These are phyloP conservation scores for Polyodon spathula DNA, from an alignment of 2,113 vertebrate species.

Conservation along the genomic window DNA sequence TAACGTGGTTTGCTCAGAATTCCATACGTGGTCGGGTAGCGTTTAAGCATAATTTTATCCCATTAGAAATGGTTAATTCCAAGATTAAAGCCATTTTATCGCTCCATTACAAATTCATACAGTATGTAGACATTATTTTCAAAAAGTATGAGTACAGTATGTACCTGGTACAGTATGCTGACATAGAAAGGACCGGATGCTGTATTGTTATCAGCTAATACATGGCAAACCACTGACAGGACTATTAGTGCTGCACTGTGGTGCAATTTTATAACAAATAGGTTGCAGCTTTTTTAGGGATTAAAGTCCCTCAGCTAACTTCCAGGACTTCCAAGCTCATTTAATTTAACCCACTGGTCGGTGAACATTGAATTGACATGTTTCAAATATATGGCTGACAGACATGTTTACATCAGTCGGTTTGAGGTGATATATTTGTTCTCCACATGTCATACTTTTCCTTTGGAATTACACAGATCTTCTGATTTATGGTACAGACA, in stretches of 20 bases:
- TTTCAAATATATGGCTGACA: conserved; percentile 23
- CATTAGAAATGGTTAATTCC: no score
- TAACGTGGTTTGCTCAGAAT: no score
- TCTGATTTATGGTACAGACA: no score
- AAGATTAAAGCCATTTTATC: no score
- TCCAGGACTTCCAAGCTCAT: neutral
- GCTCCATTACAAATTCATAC: no score
- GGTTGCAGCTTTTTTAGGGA: neutral
- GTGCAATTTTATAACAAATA: neutral
- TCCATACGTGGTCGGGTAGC: no score
- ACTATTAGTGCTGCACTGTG: neutral
- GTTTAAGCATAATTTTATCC: no score
- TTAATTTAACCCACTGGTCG: conserved; percentile 20
- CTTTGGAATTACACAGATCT: conserved; percentile 30
- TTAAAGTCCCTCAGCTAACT: neutral
- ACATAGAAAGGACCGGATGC: conserved; percentile 2
- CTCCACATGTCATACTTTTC: conserved; percentile 26
- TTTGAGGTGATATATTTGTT: conserved; percentile 33
- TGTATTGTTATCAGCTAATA: neutral
- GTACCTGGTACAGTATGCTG: no score
- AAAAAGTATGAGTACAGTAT: no score
- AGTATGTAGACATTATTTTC: no score
- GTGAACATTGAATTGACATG: conserved; percentile 7
- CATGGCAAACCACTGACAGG: neutral
- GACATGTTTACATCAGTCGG: conserved; percentile 18